Evolutionary conservation across 1,140 invertebrate genomes (phyloP), one percentile per base, ranked within the genome.

Genomic region (Drosophila sp.): DNA sequence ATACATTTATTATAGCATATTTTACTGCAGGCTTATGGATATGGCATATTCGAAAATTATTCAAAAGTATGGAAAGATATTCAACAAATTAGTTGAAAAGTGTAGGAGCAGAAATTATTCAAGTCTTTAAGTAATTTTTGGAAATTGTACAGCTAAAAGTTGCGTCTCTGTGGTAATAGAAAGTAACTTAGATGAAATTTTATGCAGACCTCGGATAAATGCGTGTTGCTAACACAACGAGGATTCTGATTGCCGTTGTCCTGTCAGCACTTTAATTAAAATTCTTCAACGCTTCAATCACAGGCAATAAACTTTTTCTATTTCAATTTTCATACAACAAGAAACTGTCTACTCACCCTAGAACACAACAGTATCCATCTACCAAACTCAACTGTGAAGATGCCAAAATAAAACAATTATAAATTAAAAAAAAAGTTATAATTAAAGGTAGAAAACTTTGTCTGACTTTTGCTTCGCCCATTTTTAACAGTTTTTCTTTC

Each of bases 361-460:
- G 1, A 9, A 9, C n/a, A 40, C 16, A 27, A 57, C 27, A 51
- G 48, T 0, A n/a, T 4, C 4, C 7, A 2, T 25, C 51, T 21
- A 16, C n/a, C n/a, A 25, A 51, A 46, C 21, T 27, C 56, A 53
- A 59, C 18, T n/a, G 5, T n/a, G 34, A 56, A 32, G 21, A 14
- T 29, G 48, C 38, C 29, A 62, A 18, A 41, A 51, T 43, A 45
- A 51, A 40, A 56, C 32, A 45, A 21, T 45, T 11, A 50, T 40
- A 57, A 70, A 65, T 73, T 73, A 53, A 62, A 69, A 71, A 65
- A 65, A 63, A 80, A 84, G 73, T 86, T 81, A 64, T 86, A 86
- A 86, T 87, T 82, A 86, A 84, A 86, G 81, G 81, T 86, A 87
- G 57, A 51, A 32, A 81, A 86, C 59, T 78, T 76, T 81, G 27